These are phyloP conservation scores for Pseudoatta argentina DNA, from an alignment of 1,140 invertebrate species.

Conservation along the genomic window DNA sequence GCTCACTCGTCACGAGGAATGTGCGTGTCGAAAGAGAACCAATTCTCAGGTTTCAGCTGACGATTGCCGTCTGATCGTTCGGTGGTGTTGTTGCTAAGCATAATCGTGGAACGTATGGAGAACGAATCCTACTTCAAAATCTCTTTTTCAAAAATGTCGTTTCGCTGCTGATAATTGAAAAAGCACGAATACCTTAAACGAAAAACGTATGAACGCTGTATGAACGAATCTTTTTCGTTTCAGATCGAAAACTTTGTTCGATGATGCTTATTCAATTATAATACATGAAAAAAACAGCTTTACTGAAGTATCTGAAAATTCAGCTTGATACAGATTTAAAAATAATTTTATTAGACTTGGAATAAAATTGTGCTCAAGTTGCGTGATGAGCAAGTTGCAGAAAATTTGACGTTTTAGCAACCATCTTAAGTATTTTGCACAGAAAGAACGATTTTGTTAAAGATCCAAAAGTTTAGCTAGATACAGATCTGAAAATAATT, in stretches of 20 bases:
- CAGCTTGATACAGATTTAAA: too few species aligned
- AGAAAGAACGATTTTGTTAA: too few species aligned
- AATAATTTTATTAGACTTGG: too few species aligned
- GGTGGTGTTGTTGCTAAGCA: conserved; percentile 66
- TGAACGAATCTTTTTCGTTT: neutral
- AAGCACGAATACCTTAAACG: neutral
- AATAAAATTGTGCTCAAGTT: too few species aligned
- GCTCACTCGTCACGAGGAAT: conserved; percentile 65
- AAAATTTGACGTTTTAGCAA: too few species aligned
- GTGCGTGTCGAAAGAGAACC: conserved; percentile 70
- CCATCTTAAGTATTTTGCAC: too few species aligned
- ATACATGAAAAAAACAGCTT: too few species aligned
- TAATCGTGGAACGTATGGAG: conserved; percentile 12
- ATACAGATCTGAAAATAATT: too few species aligned
- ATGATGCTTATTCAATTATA: too few species aligned
- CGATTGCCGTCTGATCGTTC: conserved; percentile 34
- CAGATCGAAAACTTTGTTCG: neutral
- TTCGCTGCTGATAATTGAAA: neutral
- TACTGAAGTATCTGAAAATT: too few species aligned
- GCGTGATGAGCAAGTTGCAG: too few species aligned
- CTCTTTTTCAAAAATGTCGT: neutral
- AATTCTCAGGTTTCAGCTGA: conserved; percentile 74
- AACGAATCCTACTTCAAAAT: neutral
- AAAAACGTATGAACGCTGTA: neutral
- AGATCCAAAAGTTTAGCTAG: too few species aligned